Conservation (phyloP, 2,888 invertebrate genomes). For the Troglohyphantes excavatus region DNA sequence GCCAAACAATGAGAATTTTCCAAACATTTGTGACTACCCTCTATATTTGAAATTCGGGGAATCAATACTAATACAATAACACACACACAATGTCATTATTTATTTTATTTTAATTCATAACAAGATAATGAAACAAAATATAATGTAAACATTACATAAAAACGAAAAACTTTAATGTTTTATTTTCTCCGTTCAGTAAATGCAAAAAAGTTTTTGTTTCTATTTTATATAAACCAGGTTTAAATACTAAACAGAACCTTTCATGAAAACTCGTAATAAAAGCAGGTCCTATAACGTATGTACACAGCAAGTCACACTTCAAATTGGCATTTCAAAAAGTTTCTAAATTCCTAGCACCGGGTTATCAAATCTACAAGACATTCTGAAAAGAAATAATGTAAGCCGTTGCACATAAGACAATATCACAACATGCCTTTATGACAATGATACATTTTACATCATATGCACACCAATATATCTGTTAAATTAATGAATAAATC, state of each 20-base stretch:
- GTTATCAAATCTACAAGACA: not conserved
- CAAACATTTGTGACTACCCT: too few species aligned
- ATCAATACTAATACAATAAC: too few species aligned
- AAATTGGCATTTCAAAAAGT: too few species aligned
- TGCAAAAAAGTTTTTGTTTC: conserved; percentile 3
- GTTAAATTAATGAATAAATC: too few species aligned
- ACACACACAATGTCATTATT: not conserved
- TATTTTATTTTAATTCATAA: conserved; percentile 3
- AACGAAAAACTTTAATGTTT: not conserved
- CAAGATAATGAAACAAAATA: not conserved
- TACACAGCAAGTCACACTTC: not conserved
- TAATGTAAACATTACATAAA: not conserved
- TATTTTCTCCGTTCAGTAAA: not conserved
- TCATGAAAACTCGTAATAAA: not conserved
- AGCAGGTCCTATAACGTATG: not conserved
- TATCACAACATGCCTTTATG: not conserved
- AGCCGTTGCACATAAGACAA: not conserved
- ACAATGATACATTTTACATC: too few species aligned
- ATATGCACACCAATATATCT: too few species aligned
- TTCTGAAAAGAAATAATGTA: too few species aligned
- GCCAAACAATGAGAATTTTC: too few species aligned
- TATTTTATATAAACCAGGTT: conserved; percentile 1
- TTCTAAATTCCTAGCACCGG: not conserved
- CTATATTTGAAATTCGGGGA: too few species aligned
- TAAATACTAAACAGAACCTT: not conserved